Evolutionary conservation across 1,140 invertebrate species (phyloP), one percentile per base, ranked within the genome.

Genomic region (Microplitis demolitor): DNA sequence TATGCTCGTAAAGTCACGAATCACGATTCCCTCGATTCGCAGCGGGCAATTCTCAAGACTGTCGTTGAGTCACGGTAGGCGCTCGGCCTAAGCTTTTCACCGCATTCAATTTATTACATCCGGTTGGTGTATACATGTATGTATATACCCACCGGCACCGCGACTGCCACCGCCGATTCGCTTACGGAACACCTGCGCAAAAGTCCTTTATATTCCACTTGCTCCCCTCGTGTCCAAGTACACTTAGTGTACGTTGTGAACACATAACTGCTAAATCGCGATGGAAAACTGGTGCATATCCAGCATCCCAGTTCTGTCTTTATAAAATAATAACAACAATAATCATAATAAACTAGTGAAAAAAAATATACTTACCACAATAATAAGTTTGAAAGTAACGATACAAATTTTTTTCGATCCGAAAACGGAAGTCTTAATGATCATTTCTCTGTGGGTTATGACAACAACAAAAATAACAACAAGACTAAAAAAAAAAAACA

Each of bases 51-150:
- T 58, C 37, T 60, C 69, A 34, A n/a, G 56, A 75, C 73, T 78
- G 77, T 78, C 77, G 76, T 77, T 76, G 74, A 77, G 77, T 77
- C 76, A 76, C 76, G 76, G 75, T 74, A 69, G 74, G 69, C 72
- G 67, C 69, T 78, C 73, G 70, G 63, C 66, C 66, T 66, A 70
- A 77, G 71, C 69, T 78, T 78, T 78, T 78, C 76, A 78, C 76
- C 77, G 76, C 74, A 71, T 78, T 78, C 73, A 76, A 78, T 78
- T 78, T 78, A 78, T 78, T 75, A 78, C 72, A 78, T 78, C 77
- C 77, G 77, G 77, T 72, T 78, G 53, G 68, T 75, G 51, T 11
- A 45, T 11, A 45, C 39, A 9, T 45, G 39, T 9, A 3, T 11
- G 39, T 45, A 45, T 6, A 9, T 45, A 45, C 39, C 6, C 11